phyloP scores from a whole-genome alignment of 2,888 invertebrate species.

The Chrysopilus asiliformis region DNA sequence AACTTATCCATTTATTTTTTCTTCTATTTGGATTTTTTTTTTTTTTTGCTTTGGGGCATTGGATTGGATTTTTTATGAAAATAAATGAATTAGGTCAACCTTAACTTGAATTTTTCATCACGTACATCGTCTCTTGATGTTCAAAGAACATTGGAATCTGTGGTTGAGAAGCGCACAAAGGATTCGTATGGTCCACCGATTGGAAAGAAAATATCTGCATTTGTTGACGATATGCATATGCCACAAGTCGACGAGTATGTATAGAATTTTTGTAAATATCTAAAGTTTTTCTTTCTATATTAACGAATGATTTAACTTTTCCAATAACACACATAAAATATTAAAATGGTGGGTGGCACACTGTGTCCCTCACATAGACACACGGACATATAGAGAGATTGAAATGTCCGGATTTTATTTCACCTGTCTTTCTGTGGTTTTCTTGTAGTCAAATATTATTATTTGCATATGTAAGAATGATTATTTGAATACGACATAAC shows the following conservation, averaged over 20 bases:
- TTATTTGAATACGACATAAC: no score
- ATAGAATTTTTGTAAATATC: conserved; percentile 1
- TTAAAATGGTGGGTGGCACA: no score
- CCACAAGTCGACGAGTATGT: conserved; percentile 50
- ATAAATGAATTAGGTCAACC: conserved; percentile 45
- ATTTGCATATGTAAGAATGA: no score
- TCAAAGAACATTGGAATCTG: conserved; percentile 73
- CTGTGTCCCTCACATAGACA: no score
- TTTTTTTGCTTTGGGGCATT: conserved; percentile 1
- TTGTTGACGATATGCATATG: conserved; percentile 94
- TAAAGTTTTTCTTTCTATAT: background rate
- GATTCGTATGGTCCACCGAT: conserved; percentile 81
- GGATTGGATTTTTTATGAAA: no score
- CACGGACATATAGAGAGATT: no score
- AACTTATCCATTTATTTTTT: conserved; percentile 6
- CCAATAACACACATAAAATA: no score
- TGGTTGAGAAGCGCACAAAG: conserved; percentile 80
- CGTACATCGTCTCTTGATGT: conserved; percentile 84
- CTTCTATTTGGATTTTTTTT: background rate
- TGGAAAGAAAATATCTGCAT: conserved; percentile 78
- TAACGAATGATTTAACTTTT: no score
- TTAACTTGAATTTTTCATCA: conserved; percentile 84
- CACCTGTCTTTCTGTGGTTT: no score
- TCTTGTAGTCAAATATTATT: no score
- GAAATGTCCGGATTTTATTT: no score